These are phyloP conservation scores for Ornithorhynchus anatinus DNA, from an alignment of 2,113 vertebrate genomes.

Conservation along the genomic window DNA sequence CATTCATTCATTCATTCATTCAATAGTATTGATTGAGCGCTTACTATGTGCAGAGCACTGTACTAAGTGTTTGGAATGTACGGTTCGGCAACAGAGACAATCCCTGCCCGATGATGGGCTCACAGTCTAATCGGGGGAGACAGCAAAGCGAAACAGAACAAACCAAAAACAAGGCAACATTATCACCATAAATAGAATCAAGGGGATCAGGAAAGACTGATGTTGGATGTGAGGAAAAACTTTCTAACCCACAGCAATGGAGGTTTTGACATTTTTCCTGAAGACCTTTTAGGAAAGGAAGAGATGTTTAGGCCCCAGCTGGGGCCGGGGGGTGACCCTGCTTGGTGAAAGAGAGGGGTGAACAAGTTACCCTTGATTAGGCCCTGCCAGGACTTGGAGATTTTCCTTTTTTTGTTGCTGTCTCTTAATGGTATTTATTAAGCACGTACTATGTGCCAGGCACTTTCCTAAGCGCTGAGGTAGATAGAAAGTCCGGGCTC, in stretches of 20 bases:
- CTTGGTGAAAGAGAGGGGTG: background rate
- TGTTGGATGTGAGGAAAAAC: background rate
- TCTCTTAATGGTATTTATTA: no score
- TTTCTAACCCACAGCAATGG: background rate
- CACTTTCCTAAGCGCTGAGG: no score
- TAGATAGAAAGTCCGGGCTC: no score
- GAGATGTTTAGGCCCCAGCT: background rate
- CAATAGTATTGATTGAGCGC: background rate
- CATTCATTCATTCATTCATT: background rate
- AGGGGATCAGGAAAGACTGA: background rate
- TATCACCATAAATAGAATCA: no score
- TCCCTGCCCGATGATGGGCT: no score
- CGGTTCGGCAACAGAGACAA: background rate
- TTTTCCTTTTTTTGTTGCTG: background rate
- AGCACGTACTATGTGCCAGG: no score
- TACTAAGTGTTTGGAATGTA: background rate
- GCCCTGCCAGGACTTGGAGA: background rate
- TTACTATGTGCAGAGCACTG: background rate
- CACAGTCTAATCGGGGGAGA: no score
- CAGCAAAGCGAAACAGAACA: no score
- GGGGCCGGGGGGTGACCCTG: background rate
- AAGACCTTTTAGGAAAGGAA: background rate
- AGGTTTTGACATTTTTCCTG: background rate
- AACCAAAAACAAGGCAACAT: no score
- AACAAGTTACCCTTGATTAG: background rate